These are phyloP conservation scores for Pinctada fucata DNA, from an alignment of 2,888 invertebrate species.

Conservation along the genomic window DNA sequence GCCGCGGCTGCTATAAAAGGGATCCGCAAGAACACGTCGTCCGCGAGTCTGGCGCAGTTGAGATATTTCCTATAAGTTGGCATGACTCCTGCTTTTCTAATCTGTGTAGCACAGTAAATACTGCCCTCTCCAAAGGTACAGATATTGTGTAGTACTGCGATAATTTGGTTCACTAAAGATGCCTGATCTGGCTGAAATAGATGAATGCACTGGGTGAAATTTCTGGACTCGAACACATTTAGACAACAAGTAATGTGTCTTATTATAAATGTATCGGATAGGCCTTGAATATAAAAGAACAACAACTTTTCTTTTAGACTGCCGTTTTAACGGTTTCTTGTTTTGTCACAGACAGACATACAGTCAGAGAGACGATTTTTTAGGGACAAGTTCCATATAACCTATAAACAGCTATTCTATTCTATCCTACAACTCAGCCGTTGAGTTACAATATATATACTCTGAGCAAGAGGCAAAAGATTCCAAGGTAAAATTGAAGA, in stretches of 20 bases:
- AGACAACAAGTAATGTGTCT: no score
- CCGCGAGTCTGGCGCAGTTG: neutral
- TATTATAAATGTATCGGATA: neutral
- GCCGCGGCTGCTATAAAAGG: constrained; percentile 19
- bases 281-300: neutral
- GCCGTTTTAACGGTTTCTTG: no score
- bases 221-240: no score
- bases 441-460: no score
- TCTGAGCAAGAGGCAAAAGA: no score
- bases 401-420: no score
- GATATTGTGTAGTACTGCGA: constrained; percentile 12
- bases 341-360: no score
- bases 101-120: neutral
- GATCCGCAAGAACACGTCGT: neutral
- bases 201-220: no score
- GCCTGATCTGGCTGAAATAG: neutral
- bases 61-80: constrained; percentile 7
- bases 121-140: constrained; percentile 18
- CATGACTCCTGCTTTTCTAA: neutral
- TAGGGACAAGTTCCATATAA: no score
- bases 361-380: no score
- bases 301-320: neutral
- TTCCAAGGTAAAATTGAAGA: no score
- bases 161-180: neutral
- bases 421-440: no score